Base-by-base conservation (phyloP, 2,888 invertebrate species). In the Pardosa pseudoannulata region DNA sequence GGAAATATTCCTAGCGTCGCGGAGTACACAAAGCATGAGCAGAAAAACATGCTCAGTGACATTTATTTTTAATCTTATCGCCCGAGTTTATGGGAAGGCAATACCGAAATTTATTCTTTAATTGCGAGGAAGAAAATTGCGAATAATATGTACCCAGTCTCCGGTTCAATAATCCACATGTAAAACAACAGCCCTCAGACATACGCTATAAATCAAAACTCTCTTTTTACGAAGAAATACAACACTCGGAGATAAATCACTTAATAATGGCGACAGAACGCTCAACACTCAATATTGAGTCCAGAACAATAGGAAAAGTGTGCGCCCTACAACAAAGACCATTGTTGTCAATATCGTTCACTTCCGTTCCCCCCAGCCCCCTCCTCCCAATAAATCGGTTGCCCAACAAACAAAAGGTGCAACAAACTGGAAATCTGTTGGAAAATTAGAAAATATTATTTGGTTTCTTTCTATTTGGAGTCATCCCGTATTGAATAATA, bases 401-500 rank as follows among this genome's bases (percentile, higher is more conserved):
- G 23, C 73, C 46, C 50, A 76, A 75, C 56, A 56, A 74, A 85
- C 83, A 85, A 85, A 85, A 85, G 83, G 78, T 78, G 83, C 83
- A 85, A 72, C 83, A 78, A 78, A 85, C 83, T 78, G 83, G 83
- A 85, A 85, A 85, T 78, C 78, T 85, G 83, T 85, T 39, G 83
- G 83, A 85, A 85, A 85, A 85, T 85, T 85, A 85, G 83, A 85
- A 85, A 85, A 85, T 85, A 85, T 85, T 85, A 85, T 85, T 85
- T 85, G 9, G 83, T 50, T 85, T 85, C 83, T 85, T 83, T 83
- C 74, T 7, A 39, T 50, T 56, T 75, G 32, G 62, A 62, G 62
- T 32, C 65, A 19, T 56, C 72, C 76, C 67, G 73, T 72, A 85
- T 78, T 85, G 73, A 85, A 85, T 85, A 85, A 85, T 85, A 76